These are phyloP conservation scores for Athalia cordata DNA, from an alignment of 2,888 invertebrate species.

Conservation along the genomic window DNA sequence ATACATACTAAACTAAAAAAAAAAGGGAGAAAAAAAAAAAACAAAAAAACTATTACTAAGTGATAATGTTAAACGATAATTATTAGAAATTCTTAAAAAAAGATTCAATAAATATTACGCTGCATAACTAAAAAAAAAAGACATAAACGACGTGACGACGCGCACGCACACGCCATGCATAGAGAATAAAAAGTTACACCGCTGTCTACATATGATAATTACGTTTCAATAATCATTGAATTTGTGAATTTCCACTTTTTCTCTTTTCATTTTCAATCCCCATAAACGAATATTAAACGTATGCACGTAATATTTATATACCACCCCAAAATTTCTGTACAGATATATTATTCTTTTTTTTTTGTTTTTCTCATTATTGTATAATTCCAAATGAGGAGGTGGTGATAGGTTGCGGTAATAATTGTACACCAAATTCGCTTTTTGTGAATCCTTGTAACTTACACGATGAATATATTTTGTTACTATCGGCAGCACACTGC, in stretches of 20 bases:
- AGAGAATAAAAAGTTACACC: constrained; percentile 58
- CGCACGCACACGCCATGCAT: constrained; percentile 61
- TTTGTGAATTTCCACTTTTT: background rate
- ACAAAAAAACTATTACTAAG: constrained; percentile 58
- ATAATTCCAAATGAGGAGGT: too few relatives aligned
- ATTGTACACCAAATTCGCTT: background rate
- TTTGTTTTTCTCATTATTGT: too few relatives aligned
- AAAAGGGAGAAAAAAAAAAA: too few relatives aligned
- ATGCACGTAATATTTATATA: too few relatives aligned
- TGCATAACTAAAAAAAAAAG: constrained; percentile 55
- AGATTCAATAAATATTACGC: constrained; percentile 50
- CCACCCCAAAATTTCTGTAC: too few relatives aligned
- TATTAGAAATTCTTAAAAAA: constrained; percentile 54
- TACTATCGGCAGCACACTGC: constrained; percentile 3
- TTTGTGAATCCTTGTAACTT: constrained; percentile 15
- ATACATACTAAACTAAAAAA: constrained; percentile 62
- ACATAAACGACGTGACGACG: constrained; percentile 54
- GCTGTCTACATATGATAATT: constrained; percentile 65
- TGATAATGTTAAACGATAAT: constrained; percentile 56
- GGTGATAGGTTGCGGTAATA: too few relatives aligned
- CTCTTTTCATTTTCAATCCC: too few relatives aligned
- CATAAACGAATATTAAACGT: too few relatives aligned
- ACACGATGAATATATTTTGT: constrained; percentile 35
- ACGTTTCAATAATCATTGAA: constrained; percentile 54
- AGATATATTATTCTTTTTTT: too few relatives aligned